phyloP scores from a whole-genome alignment of 23 tunicate species.

The Halocynthia roretzi region DNA sequence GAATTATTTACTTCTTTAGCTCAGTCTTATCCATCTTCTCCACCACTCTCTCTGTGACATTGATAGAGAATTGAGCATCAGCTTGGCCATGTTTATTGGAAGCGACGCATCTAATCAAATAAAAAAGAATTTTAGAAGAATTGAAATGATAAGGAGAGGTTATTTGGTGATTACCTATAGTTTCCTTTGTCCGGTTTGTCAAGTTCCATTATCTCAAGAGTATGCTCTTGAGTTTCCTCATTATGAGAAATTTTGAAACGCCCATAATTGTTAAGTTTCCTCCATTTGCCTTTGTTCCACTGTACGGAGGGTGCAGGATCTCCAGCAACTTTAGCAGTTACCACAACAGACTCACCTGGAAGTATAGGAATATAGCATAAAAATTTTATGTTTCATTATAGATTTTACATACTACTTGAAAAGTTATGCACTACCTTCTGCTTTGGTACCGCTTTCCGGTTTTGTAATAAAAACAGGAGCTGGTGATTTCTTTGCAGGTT shows the following conservation, averaged over 20 bases:
- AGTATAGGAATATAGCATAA: not conserved
- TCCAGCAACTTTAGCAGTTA: constrained; percentile 74
- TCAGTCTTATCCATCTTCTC: constrained; percentile 76
- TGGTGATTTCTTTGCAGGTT: constrained; percentile 9
- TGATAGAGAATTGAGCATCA: constrained; percentile 61
- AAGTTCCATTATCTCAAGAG: constrained; percentile 44
- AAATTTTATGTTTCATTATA: not conserved
- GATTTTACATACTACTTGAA: not conserved
- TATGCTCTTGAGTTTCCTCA: constrained; percentile 26
- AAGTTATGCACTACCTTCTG: constrained; percentile 14
- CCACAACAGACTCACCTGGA: constrained; percentile 28
- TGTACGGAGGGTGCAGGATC: constrained; percentile 68
- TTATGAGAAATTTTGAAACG: constrained; percentile 54
- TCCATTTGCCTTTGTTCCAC: constrained; percentile 96
- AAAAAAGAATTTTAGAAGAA: not conserved
- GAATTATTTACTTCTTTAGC: constrained; percentile 54
- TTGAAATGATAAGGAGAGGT: not conserved
- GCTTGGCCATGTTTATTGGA: constrained; percentile 81
- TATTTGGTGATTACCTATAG: constrained; percentile 44
- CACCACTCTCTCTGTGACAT: constrained; percentile 50
- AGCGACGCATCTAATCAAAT: constrained; percentile 66
- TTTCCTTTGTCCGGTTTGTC: constrained; percentile 84
- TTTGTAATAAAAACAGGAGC: constrained; percentile 30
- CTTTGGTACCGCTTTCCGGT: constrained; percentile 52
- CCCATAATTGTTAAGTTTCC: constrained; percentile 74